Percentiles rank a stretch among this genome's conserved stretches.
Evolutionary conservation across 2,888 invertebrate species (phyloP).

Genomic region (Alloplasta piceator): DNA sequence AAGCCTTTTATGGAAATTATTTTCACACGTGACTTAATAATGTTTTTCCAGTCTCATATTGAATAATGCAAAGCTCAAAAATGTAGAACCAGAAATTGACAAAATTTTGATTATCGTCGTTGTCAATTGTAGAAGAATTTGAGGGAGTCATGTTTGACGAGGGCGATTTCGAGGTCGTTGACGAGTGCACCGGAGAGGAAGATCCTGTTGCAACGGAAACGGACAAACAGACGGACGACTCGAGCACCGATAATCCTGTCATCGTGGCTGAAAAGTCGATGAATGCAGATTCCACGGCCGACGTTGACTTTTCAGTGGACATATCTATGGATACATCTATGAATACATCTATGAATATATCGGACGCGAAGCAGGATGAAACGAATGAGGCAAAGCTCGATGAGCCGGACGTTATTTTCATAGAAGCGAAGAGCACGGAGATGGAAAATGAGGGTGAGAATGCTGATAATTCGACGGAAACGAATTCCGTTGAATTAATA

Average conservation of each 20-base stretch:
- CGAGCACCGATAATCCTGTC: not conserved
- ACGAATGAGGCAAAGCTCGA: conserved; percentile 22
- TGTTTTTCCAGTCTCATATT: not conserved
- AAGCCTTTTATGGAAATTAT: not conserved
- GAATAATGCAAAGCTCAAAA: too few relatives aligned
- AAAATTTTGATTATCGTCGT: not conserved
- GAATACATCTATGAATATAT: too few relatives aligned
- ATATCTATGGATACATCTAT: conserved; percentile 66
- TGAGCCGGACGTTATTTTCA: conserved; percentile 28
- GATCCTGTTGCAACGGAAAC: conserved; percentile 53
- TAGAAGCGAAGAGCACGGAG: conserved; percentile 26
- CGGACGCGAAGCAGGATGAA: conserved; percentile 37
- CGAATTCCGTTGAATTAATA: conserved; percentile 66
- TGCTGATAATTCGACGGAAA: conserved; percentile 41
- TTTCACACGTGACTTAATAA: not conserved
- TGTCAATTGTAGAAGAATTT: conserved; percentile 69
- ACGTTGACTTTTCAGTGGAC: conserved; percentile 69
- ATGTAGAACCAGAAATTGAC: not conserved
- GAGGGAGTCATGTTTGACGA: conserved; percentile 74
- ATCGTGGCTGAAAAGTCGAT: not conserved
- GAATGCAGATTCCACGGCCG: conserved; percentile 46
- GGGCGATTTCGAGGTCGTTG: conserved; percentile 77
- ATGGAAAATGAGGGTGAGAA: not conserved
- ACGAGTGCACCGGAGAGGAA: conserved; percentile 75
- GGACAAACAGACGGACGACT: not conserved